Percentiles rank a stretch among this genome's conserved stretches.
Conservation (phyloP, 2,888 invertebrate genomes). For the Laothoe populi region DNA sequence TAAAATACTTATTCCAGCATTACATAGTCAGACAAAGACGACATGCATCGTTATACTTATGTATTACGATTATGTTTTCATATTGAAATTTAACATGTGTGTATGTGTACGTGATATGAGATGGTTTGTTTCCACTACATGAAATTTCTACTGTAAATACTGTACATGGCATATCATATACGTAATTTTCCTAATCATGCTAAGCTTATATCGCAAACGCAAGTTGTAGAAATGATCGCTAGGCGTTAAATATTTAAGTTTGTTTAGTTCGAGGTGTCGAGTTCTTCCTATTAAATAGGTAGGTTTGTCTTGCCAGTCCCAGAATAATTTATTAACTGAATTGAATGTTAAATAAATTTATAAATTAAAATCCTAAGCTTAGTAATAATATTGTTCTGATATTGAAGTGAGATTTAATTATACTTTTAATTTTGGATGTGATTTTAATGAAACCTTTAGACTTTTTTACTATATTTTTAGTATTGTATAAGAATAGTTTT, state of each 20-base stretch:
- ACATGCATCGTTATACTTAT: no score
- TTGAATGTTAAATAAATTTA: not conserved
- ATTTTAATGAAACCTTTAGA: slow-evolving; percentile 16
- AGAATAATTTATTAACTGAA: not conserved
- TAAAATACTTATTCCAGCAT: no score
- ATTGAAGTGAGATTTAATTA: slow-evolving; percentile 24
- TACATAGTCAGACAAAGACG: no score
- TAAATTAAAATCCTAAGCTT: not conserved
- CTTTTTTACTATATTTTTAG: slow-evolving; percentile 1
- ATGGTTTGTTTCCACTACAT: not conserved
- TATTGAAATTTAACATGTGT: no score
- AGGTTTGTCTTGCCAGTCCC: slow-evolving; percentile 5
- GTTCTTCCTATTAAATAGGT: no score
- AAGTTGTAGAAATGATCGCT: no score
- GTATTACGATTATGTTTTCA: no score
- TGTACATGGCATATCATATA: not conserved
- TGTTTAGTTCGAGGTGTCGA: no score
- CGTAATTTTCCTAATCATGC: not conserved
- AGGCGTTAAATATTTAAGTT: no score
- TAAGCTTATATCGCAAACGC: no score
- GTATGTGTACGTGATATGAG: no score
- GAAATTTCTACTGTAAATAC: not conserved
- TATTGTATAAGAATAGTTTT: slow-evolving; percentile 8
- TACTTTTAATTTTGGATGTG: slow-evolving; percentile 8
- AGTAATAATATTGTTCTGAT: not conserved